These are phyloP conservation scores for Austrofundulus limnaeus DNA, from an alignment of 2,113 vertebrate genomes.

Conservation along the genomic window DNA sequence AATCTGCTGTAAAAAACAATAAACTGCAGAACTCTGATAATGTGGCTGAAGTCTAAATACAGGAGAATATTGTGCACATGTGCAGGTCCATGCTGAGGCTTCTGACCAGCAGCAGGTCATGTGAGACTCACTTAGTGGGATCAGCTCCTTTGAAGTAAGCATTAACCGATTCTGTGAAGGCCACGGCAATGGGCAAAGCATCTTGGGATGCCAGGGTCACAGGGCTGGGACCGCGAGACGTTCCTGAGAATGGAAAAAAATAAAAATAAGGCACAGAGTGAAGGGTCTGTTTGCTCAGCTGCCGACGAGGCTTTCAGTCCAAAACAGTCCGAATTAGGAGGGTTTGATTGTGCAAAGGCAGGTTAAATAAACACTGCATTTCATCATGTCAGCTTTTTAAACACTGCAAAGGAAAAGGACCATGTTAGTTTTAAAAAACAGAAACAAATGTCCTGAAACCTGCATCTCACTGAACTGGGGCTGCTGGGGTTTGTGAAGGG, in stretches of 20 bases:
- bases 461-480: no score
- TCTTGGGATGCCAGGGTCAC: conserved; percentile 94
- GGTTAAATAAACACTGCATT: conserved; percentile 17
- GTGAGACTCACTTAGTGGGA: conserved; percentile 92
- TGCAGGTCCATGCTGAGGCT: conserved; percentile 21
- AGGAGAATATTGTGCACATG: conserved; percentile 34
- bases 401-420: conserved; percentile 29
- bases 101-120: conserved; percentile 59
- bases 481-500: no score
- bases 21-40: conserved; percentile 2
- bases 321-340: conserved; percentile 28
- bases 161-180: conserved; percentile 96
- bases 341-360: conserved; percentile 38
- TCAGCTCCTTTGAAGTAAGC: conserved; percentile 99
- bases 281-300: conserved; percentile 43
- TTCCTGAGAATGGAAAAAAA: conserved; percentile 81
- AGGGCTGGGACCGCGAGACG: conserved; percentile 95
- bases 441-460: neutral
- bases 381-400: conserved; percentile 32
- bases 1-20: neutral
- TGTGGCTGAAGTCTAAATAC: conserved; percentile 22
- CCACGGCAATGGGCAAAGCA: conserved; percentile 92
- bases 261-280: conserved; percentile 8
- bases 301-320: conserved; percentile 21
- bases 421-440: conserved; percentile 35